phyloP scores from a whole-genome alignment of 2,113 vertebrate genomes.

The Sturnira hondurensis region DNA sequence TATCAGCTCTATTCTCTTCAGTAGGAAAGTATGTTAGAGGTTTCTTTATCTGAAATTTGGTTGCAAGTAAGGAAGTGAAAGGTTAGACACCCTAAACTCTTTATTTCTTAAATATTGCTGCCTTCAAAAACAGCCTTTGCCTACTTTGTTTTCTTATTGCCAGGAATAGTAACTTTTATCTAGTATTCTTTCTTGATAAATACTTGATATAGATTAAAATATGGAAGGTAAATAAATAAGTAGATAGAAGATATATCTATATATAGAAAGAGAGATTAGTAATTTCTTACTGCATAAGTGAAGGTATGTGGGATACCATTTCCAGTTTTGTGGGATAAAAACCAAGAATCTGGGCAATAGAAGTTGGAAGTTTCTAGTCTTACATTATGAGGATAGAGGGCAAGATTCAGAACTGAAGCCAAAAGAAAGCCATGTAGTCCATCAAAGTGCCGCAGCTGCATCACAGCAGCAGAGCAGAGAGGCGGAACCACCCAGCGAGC shows the following conservation, averaged over 20 bases:
- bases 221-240: not conserved
- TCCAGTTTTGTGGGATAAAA: not conserved
- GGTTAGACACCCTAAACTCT: not conserved
- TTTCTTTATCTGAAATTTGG: not conserved
- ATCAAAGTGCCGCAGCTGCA: not conserved
- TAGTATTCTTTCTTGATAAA: not conserved
- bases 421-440: not conserved
- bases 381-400: not conserved
- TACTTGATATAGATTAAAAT: not conserved
- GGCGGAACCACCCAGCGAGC: not conserved
- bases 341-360: not conserved
- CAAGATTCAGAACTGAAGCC: not conserved
- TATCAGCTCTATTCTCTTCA: not conserved
- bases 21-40: not conserved
- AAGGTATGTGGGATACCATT: not conserved
- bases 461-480: not conserved
- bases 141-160: not conserved
- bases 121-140: not conserved
- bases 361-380: not conserved
- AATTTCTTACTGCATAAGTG: not conserved
- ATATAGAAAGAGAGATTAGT: not conserved
- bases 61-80: slow-evolving; percentile 1
- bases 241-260: not conserved
- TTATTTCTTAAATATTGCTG: not conserved
- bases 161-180: not conserved